Conservation (phyloP, 2,888 invertebrate genomes). For the Andrena chrysosceles region DNA sequence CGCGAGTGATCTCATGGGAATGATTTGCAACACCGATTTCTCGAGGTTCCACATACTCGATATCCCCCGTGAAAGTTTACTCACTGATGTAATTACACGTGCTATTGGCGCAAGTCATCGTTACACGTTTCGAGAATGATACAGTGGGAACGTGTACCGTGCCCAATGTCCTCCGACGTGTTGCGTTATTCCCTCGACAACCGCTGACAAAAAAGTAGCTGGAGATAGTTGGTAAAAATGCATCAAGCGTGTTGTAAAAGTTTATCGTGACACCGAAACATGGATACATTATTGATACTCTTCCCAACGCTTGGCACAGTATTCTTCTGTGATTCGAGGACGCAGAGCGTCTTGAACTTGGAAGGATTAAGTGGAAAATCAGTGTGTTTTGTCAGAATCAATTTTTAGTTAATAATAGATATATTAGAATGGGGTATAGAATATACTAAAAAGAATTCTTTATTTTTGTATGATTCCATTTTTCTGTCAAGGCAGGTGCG, state of each 20-base stretch:
- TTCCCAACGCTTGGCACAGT: neutral
- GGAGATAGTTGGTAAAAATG: neutral
- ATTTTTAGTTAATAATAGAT: too few species aligned
- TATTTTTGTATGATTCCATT: too few species aligned
- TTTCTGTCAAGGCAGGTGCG: too few species aligned
- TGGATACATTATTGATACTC: neutral
- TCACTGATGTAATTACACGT: constrained; percentile 35
- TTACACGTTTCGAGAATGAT: constrained; percentile 2
- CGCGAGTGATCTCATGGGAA: neutral
- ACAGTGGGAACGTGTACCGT: neutral
- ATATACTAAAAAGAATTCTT: too few species aligned
- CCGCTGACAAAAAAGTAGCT: neutral
- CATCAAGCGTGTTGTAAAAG: neutral
- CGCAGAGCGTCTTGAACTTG: neutral
- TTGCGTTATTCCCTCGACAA: neutral
- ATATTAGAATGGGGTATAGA: too few species aligned
- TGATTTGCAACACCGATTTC: constrained; percentile 32
- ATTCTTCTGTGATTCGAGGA: neutral
- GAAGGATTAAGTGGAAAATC: neutral
- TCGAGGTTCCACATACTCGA: neutral
- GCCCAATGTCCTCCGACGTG: neutral
- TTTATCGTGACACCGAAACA: neutral
- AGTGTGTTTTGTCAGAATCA: neutral
- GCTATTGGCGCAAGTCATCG: constrained; percentile 32
- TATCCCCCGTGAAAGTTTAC: constrained; percentile 45